Evolutionary conservation across 2,797 vertebrate genomes (phyloP).

Genomic region (Mycteria americana): DNA sequence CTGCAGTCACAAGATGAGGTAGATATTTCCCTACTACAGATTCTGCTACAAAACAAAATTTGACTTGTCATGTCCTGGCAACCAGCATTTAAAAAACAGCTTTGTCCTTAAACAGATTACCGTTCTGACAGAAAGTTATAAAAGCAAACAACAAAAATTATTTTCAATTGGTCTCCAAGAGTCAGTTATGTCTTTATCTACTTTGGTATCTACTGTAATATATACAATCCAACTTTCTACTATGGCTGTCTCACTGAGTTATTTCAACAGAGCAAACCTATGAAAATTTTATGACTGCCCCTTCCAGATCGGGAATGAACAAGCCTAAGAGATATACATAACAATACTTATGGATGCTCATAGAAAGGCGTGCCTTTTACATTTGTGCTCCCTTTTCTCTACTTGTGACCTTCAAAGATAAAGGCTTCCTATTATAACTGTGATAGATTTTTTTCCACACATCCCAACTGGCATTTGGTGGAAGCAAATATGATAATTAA

Average conservation of each 20-base stretch:
- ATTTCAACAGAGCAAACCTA: constrained; percentile 2
- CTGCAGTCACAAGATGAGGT: background rate
- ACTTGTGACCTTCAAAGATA: constrained; percentile 24
- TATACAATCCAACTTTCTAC: background rate
- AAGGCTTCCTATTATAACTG: background rate
- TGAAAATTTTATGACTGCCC: constrained; percentile 38
- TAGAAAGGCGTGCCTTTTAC: background rate
- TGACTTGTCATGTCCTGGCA: background rate
- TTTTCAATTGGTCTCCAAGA: background rate
- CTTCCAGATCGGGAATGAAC: background rate
- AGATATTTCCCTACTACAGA: background rate
- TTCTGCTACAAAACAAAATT: background rate
- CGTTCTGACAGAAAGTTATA: background rate
- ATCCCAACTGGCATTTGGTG: background rate
- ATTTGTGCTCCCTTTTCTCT: background rate
- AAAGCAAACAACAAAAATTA: background rate
- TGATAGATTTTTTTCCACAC: background rate
- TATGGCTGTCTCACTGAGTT: background rate
- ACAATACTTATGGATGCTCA: background rate
- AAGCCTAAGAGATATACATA: background rate
- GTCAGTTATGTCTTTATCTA: background rate
- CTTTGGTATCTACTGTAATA: background rate
- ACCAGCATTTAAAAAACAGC: background rate
- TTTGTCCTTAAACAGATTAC: background rate
- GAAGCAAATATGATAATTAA: background rate